Base-by-base conservation (phyloP, 2,888 invertebrate species). In the Norana najaformis region DNA sequence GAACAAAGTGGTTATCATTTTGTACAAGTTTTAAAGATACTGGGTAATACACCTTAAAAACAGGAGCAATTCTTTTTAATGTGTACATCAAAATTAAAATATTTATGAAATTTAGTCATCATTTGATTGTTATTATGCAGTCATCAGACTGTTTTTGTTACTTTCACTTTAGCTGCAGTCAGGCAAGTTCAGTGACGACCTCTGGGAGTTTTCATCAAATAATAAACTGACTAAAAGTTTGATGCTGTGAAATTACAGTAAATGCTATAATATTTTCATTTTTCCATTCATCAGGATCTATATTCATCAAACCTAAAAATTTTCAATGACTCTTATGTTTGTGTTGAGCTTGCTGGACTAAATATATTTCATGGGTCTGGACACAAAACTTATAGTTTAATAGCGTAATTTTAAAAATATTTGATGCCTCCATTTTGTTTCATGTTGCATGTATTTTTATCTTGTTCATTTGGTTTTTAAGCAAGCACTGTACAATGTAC, bases 1-100 rank as follows among this genome's bases (percentile, higher is more conserved):
- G 30, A 69, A 8, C 69, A 69, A 69, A 69, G n/a, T 69, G 69
- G 69, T 13, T 5, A 1, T 30, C 69, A n/a, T 30, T 6, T 69
- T 69, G 30, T 69, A 69, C 11, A n/a, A n/a, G 30, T n/a, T 69
- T n/a, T 69, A 30, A 69, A 69, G 69, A 69, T 69, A 69, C 69
- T 69, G 69, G 30, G 69, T 8, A 69, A 30, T n/a, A 69, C 30
- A n/a, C 69, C 0, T 69, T 2, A n/a, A 30, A 69, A 47, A 23
- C 47, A 69, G 30, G n/a, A n/a, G n/a, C n/a, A 69, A 69, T 69
- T 69, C n/a, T 69, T 69, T n/a, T 69, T 69, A 69, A 69, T 69
- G n/a, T n/a, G n/a, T 69, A n/a, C n/a, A 69, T n/a, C 23, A 88
- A 35, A 35, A 38, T 30, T 88, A 38, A 88, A 38, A 88, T 37